Evolutionary conservation across 2,113 vertebrate genomes (phyloP), one percentile per base, ranked within the genome.

Genomic region (Athene noctua): DNA sequence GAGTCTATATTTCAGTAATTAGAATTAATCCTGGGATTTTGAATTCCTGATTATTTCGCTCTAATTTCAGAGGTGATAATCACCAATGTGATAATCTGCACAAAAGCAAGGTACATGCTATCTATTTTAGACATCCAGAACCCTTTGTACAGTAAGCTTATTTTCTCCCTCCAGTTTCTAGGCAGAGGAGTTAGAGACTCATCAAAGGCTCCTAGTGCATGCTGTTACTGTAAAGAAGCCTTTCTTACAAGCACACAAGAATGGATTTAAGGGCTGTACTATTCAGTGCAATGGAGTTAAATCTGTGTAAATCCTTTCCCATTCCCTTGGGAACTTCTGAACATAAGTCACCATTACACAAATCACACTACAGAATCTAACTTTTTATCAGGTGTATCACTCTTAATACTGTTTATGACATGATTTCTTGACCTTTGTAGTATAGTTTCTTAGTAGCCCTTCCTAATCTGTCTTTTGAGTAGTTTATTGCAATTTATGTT

Each of bases 21-120:
- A 80, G 30, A 30, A 65, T 94, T 95, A 93, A 81, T 71, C n/a
- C 29, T 71, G 42, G 71, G 86, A 55, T 90, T 93, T 95, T 83
- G 61, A 93, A 65, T 82, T 91, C 58, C 36, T 96, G 81, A 49
- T 89, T 83, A 91, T 81, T 95, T 94, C 34, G 44, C 57, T 92
- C 36, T 83, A 51, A 80, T 96, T 79, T 82, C 83, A 70, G 66
- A 89, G 44, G 34, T 79, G 88, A 46, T 95, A 77, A 86, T 86
- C 71, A 77, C 54, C 34, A 34, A 4, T 13, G 32, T 75, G 71
- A 68, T 94, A 57, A 84, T 75, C 71, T 52, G 26, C 29, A 44
- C 26, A 23, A 94, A 66, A 81, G 21, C 25, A 5, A 74, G 52
- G 36, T 80, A 32, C 15, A 0, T 71, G 58, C 40, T 62, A 1